Evolutionary conservation across 2,888 invertebrate genomes (phyloP), one percentile per base, ranked within the genome.

Genomic region (Netelia inedita): DNA sequence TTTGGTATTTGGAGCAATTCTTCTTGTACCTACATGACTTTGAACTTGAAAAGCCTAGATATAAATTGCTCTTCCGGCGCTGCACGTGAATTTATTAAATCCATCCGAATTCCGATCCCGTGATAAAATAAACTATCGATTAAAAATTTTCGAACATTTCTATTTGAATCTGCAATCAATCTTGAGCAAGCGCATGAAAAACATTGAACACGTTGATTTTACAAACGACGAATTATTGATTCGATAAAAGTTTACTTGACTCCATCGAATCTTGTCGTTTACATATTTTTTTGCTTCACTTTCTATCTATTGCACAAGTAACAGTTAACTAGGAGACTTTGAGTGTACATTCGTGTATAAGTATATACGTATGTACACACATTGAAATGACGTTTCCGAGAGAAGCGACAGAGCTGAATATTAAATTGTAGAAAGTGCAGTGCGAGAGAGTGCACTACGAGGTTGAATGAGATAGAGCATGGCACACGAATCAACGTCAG

Each of bases 401-500:
- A 11, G 16, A 41, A 69, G 53, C 28, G 35, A 41, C 41, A 71
- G 59, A 61, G 21, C 16, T 68, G 73, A 66, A 72, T 76, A 57
- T 46, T 46, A 76, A 69, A 68, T 59, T 19, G 50, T 65, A 74
- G 46, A 23, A 46, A 78, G 43, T 57, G 57, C 41, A 66, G 14
- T 9, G 66, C 35, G 66, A n/a, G 41, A 53, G 28, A 61, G 41
- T 41, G 75, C 23, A 53, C 14, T 63, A 19, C 28, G 43, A 43
- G 35, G 21, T 14, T 10, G 57, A 66, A 72, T 68, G 57, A n/a
- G 46, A 66, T 63, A 55, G 65, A 72, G 68, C 19, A 50, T 78
- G 66, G 73, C 76, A 57, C 46, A 61, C 28, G 78, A 73, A 61
- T 73, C 73, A 73, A 55, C 76, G 72, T 72, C 23, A 41, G 16